phyloP scores from a whole-genome alignment of 53 echinoderm and acorn worm genomes.

The Antedon mediterranea region DNA sequence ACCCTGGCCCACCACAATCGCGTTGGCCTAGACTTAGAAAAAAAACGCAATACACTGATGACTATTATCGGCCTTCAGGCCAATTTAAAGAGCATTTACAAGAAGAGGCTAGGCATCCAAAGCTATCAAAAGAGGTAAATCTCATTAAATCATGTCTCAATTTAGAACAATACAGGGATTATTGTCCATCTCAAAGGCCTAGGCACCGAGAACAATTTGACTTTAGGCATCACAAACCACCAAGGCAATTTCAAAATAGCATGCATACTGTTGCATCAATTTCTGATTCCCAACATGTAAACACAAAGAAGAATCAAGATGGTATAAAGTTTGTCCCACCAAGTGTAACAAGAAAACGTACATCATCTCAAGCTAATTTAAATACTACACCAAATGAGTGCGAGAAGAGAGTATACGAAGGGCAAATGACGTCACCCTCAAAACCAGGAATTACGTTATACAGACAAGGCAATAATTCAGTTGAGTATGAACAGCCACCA shows the following conservation, averaged over 20 bases:
- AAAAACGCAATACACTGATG: too few relatives aligned
- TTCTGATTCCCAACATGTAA: too few relatives aligned
- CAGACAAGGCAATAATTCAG: neutral
- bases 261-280: too few relatives aligned
- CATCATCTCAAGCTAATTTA: neutral
- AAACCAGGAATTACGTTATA: neutral
- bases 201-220: too few relatives aligned
- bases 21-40: neutral
- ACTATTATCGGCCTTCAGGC: neutral
- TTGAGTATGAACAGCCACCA: neutral
- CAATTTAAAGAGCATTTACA: neutral
- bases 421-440: neutral
- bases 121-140: too few relatives aligned
- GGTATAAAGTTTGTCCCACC: neutral
- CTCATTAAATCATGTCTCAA: too few relatives aligned
- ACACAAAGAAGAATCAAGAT: too few relatives aligned
- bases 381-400: neutral
- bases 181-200: too few relatives aligned
- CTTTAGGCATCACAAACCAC: too few relatives aligned
- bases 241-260: too few relatives aligned
- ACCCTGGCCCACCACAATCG: neutral
- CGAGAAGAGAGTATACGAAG: neutral
- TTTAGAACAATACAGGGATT: too few relatives aligned
- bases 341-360: neutral
- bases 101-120: neutral